Conservation (phyloP, 2,113 vertebrate species). For the Sander vitreus region DNA sequence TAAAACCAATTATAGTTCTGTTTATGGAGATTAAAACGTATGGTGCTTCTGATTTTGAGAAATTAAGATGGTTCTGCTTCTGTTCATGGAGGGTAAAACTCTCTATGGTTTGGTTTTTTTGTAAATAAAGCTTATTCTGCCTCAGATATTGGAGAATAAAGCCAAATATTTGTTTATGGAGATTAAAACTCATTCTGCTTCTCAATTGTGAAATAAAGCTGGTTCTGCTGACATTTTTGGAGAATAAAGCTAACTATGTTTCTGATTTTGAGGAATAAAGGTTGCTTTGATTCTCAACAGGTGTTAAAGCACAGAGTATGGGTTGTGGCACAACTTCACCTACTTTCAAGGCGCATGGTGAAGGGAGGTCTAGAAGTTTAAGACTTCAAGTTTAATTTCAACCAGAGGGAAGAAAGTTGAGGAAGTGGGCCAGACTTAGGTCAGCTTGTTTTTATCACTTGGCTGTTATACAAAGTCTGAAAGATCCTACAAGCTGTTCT, state of each 20-base stretch:
- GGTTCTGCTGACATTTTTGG: too few species aligned
- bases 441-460: constrained; percentile 43
- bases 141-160: not conserved
- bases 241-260: too few species aligned
- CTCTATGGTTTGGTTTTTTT: not conserved
- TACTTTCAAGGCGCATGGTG: not conserved
- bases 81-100: too few species aligned
- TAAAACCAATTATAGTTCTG: not conserved
- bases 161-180: not conserved
- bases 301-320: not conserved
- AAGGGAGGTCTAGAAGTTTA: constrained; percentile 4
- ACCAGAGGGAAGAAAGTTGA: not conserved
- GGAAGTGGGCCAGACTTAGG: constrained; percentile 39
- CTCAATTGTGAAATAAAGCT: not conserved
- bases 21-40: not conserved
- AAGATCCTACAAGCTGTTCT: constrained; percentile 5
- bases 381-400: constrained; percentile 16
- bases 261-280: not conserved
- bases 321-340: not conserved
- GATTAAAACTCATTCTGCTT: not conserved
- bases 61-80: not conserved
- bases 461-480: constrained; percentile 7
- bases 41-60: not conserved
- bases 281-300: not conserved
- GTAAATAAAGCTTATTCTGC: not conserved